Evolutionary conservation across 2,113 vertebrate genomes (phyloP).

Genomic region (Lipotes vexillifer): DNA sequence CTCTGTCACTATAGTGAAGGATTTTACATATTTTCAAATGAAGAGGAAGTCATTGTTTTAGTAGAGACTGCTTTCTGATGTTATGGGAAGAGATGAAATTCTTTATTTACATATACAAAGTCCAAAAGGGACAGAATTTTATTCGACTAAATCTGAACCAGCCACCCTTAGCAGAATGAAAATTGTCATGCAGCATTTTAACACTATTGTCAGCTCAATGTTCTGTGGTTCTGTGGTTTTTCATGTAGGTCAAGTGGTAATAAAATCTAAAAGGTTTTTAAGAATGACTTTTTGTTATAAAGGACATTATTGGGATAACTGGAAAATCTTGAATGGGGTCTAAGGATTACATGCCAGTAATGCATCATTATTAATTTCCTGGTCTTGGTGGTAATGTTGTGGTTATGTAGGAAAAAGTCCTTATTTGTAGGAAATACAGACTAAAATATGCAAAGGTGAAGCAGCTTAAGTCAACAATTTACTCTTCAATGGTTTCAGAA

Average conservation of each 20-base stretch:
- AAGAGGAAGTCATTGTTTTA: background rate
- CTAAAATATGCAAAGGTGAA: background rate
- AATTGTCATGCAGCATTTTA: background rate
- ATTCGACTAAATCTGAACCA: background rate
- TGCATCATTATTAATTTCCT: background rate
- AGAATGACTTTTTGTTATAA: background rate
- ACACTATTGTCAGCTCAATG: background rate
- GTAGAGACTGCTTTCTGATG: background rate
- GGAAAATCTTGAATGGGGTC: background rate
- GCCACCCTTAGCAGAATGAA: background rate
- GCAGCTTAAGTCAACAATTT: background rate
- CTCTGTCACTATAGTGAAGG: background rate
- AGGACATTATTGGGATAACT: background rate
- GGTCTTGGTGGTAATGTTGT: background rate
- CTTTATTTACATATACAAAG: background rate
- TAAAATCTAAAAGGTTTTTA: background rate
- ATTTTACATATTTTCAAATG: background rate
- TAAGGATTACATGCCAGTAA: background rate
- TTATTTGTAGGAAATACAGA: background rate
- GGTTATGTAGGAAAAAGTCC: background rate
- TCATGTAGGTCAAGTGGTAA: background rate
- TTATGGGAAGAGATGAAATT: background rate
- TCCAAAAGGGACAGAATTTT: background rate
- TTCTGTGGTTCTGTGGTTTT: background rate
- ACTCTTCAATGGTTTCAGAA: background rate